Evolutionary conservation across 2,113 vertebrate species (phyloP), one percentile per base, ranked within the genome.

Genomic region (Desmodus rotundus): DNA sequence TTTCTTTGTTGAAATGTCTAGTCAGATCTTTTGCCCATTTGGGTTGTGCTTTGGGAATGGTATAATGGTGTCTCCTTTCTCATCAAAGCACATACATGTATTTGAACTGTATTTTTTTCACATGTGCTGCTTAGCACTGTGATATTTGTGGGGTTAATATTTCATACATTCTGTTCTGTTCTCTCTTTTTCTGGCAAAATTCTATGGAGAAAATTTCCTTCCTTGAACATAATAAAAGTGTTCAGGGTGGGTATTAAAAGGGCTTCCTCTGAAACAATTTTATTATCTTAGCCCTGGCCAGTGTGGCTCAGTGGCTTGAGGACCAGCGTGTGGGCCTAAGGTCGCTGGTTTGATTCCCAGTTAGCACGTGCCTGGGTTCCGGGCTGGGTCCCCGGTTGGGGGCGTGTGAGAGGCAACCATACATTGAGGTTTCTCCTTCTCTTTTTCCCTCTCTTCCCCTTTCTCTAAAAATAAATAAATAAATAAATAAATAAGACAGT

Each of bases 231-330:
- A 63, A 41, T 88, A n/a, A 54, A 95, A 86, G 38, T 11, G 19
- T 76, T 36, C 15, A 41, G 17, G 22, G 52, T 91, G 63, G 43
- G 50, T 67, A 87, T 90, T 95, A 36, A 96, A 1, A 84, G 50
- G 38, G 87, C 38, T 96, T 95, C 13, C 43, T 82, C 87, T 91
- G 41, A 72, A 87, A 94, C 20, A 74, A 41, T 77, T 91, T 8
- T 78, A 24, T 91, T 43, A 87, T 86, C 36, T 70, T 87, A 70
- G 22, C 56, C 8, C 56, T 24, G 56, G 56, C 56, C 24, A 22
- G 56, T 58, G 56, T 58, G 56, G 56, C 22, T 58, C 56, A 58
- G 56, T 58, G 56, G 56, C 24, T 58, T 58, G 54, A 56, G 20
- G 8, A 22, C 54, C 22, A 22, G 56, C 22, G 22, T 58, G 7